phyloP scores from a whole-genome alignment of 2,113 vertebrate species.

The Chlorodrepanis virens region DNA sequence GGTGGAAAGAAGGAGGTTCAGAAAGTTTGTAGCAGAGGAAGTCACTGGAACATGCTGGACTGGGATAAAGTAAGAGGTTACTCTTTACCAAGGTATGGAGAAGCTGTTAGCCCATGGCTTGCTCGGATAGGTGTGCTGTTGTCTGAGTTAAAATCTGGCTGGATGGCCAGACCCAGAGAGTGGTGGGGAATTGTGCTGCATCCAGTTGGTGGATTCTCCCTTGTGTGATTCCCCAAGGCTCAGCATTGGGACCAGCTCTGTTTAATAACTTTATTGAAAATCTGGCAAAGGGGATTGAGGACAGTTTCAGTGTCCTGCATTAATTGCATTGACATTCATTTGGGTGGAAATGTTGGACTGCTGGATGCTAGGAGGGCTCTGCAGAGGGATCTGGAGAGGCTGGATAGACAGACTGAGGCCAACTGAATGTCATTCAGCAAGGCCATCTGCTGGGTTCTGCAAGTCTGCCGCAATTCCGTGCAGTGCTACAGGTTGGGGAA shows the following conservation, averaged over 20 bases:
- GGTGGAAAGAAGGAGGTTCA: not conserved
- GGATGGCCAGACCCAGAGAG: too few relatives aligned
- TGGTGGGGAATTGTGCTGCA: not conserved
- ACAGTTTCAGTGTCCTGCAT: too few relatives aligned
- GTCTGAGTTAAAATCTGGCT: not conserved
- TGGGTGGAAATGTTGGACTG: not conserved
- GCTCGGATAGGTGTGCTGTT: accelerated
- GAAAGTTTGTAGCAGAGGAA: not conserved
- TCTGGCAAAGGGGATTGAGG: not conserved
- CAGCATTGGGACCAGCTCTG: not conserved
- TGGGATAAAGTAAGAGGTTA: not conserved
- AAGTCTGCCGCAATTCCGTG: not conserved
- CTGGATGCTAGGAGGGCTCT: not conserved
- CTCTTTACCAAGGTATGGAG: not conserved
- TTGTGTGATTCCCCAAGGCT: not conserved
- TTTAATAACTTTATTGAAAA: not conserved
- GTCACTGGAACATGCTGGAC: not conserved
- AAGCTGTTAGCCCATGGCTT: not conserved
- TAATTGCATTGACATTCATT: not conserved
- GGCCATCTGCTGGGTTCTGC: not conserved
- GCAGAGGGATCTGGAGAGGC: not conserved
- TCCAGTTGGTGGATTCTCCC: not conserved
- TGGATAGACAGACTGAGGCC: not conserved
- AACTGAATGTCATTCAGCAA: accelerated
- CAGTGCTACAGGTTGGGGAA: not conserved